phyloP scores from a whole-genome alignment of 1,140 invertebrate species.

The Archivesica marissinica region DNA sequence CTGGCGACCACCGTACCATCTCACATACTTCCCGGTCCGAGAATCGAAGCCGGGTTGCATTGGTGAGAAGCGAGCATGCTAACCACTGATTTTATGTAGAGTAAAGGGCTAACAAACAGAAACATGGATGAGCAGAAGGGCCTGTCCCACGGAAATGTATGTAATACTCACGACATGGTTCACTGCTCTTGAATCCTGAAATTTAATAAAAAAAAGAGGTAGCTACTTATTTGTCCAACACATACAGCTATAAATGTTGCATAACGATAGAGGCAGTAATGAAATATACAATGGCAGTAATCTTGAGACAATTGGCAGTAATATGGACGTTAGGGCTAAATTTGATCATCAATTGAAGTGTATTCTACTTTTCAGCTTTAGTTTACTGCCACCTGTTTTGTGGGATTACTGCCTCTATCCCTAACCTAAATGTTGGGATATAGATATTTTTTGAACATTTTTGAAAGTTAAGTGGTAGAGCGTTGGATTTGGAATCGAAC shows the following conservation, averaged over 20 bases:
- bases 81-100: neutral
- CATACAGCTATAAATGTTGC: neutral
- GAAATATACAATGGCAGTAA: neutral
- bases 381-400: too few relatives aligned
- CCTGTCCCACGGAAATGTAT: neutral
- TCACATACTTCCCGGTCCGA: too few relatives aligned
- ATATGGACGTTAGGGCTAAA: neutral
- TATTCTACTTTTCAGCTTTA: neutral
- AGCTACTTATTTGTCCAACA: neutral
- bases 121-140: neutral
- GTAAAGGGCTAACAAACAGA: neutral
- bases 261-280: neutral
- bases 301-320: neutral
- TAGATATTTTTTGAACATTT: too few relatives aligned
- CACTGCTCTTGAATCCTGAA: neutral
- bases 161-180: constrained; percentile 16
- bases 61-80: too few relatives aligned
- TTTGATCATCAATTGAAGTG: neutral
- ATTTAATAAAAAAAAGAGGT: neutral
- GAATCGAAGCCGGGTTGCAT: too few relatives aligned
- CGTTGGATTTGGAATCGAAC: too few relatives aligned
- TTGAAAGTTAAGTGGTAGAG: too few relatives aligned
- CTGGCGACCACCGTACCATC: too few relatives aligned
- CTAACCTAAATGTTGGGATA: too few relatives aligned
- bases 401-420: too few relatives aligned